phyloP scores from a whole-genome alignment of 2,113 vertebrate genomes.

The Zapornia atra region DNA sequence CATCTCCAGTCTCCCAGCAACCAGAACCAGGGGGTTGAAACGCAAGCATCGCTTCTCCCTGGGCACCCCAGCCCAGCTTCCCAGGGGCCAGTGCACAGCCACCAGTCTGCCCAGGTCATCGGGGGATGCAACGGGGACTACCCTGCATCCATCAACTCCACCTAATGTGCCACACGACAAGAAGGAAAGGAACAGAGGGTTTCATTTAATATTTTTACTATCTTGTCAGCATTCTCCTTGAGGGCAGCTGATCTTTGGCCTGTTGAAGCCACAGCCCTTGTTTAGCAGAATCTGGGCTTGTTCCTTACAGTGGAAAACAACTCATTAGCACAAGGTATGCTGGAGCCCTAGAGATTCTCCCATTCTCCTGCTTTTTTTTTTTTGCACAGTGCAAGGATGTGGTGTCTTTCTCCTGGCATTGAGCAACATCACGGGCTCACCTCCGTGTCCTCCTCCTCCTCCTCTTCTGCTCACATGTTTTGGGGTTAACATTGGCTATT shows the following conservation, averaged over 20 bases:
- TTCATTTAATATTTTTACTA: background rate
- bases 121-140: background rate
- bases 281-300: slow-evolving; percentile 5
- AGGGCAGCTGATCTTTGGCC: background rate
- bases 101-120: background rate
- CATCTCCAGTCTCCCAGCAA: background rate
- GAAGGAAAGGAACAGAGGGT: background rate
- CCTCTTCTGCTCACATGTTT: background rate
- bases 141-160: accelerated
- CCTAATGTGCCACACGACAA: background rate
- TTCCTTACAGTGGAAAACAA: slow-evolving; percentile 44
- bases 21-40: background rate
- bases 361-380: background rate
- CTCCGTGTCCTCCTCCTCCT: background rate
- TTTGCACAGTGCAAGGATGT: background rate
- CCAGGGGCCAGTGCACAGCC: background rate
- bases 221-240: background rate
- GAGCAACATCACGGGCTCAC: background rate
- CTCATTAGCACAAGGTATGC: slow-evolving; percentile 42
- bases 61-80: background rate
- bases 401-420: background rate
- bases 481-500: background rate
- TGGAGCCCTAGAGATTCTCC: background rate
- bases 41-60: accelerated
- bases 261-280: background rate